Conservation (phyloP, 2,113 vertebrate genomes). For the Strix uralensis region DNA sequence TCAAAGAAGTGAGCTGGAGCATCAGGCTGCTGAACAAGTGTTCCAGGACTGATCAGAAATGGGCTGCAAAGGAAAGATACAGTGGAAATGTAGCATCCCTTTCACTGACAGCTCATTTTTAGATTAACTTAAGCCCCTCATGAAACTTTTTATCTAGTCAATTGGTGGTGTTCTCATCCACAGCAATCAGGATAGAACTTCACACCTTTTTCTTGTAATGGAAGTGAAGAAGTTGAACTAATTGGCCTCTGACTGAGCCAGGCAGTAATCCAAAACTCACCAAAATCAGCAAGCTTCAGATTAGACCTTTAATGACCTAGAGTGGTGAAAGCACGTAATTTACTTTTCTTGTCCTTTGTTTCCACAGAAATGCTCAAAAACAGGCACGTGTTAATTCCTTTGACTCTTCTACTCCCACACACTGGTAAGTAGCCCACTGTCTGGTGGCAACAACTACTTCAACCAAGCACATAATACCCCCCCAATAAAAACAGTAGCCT, state of each 20-base stretch:
- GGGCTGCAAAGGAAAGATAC: neutral
- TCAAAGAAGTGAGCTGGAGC: neutral
- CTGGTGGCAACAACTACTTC: neutral
- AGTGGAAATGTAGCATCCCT: neutral
- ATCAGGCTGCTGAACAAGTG: neutral
- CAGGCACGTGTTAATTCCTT: neutral
- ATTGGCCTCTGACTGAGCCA: neutral
- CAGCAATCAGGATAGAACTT: neutral
- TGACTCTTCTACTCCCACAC: neutral
- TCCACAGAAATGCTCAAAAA: constrained; percentile 8
- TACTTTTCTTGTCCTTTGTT: neutral
- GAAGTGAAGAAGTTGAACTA: neutral
- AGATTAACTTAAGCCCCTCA: neutral
- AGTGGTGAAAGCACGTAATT: neutral
- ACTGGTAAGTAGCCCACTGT: neutral
- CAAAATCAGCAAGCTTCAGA: neutral
- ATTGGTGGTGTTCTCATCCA: neutral
- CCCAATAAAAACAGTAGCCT: neutral
- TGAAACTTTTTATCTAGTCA: neutral
- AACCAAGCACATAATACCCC: neutral
- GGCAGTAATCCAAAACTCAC: neutral
- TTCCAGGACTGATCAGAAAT: neutral
- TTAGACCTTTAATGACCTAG: neutral
- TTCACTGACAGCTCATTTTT: neutral
- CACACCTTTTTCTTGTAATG: neutral